These are phyloP conservation scores for Clitarchus hookeri DNA, from an alignment of 2,888 invertebrate species.

Conservation along the genomic window DNA sequence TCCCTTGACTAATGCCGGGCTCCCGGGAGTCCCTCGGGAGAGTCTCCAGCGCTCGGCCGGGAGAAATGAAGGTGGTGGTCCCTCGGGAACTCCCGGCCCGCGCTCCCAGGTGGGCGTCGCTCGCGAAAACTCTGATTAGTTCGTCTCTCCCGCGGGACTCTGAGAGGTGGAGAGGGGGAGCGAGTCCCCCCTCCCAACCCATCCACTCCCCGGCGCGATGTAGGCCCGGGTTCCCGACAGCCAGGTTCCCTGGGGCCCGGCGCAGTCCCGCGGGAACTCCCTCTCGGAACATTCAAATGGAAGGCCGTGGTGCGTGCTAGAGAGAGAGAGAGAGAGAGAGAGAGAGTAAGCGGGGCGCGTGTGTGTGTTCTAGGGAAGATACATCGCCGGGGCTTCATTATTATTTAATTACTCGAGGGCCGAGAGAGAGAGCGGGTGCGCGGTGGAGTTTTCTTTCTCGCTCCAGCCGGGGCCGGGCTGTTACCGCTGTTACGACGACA, in stretches of 20 bases:
- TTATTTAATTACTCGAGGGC: neutral
- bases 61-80: constrained; percentile 42
- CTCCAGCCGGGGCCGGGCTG: neutral
- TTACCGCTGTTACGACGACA: neutral
- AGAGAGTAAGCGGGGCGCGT: too few species aligned
- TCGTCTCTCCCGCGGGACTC: neutral
- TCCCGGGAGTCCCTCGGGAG: constrained; percentile 31
- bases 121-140: constrained; percentile 14
- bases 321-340: constrained; percentile 7
- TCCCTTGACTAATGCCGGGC: constrained; percentile 27
- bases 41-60: neutral
- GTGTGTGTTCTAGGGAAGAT: neutral
- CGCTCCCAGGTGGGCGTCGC: constrained; percentile 33
- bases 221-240: neutral
- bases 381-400: constrained; percentile 9
- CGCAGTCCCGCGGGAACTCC: constrained; percentile 19
- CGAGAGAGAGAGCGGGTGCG: neutral
- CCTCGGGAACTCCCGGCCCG: constrained; percentile 49
- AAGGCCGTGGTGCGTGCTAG: neutral
- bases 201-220: neutral
- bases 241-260: neutral
- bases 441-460: neutral
- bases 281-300: constrained; percentile 22
- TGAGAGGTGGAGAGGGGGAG: neutral
- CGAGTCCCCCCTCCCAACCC: too few species aligned